phyloP scores from a whole-genome alignment of 2,888 invertebrate genomes.

The Orthonychiurus folsomi region DNA sequence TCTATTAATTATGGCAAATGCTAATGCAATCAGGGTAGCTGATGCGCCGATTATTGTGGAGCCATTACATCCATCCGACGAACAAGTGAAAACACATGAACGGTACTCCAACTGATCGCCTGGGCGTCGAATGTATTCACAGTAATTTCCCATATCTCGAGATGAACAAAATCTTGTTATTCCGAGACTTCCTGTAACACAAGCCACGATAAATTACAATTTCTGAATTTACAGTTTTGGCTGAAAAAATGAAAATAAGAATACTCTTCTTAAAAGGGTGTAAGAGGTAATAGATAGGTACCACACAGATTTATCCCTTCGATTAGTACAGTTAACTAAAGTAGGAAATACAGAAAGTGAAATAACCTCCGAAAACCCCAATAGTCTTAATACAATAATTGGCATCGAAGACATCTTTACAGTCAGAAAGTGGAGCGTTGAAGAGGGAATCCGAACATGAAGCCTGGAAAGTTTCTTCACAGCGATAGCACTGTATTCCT shows the following conservation, averaged over 20 bases:
- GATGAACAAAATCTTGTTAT: conserved; percentile 81
- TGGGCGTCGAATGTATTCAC: conserved; percentile 73
- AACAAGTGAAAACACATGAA: conserved; percentile 79
- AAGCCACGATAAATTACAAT: no score
- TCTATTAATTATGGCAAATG: background rate
- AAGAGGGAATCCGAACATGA: conserved; percentile 39
- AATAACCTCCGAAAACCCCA: conserved; percentile 63
- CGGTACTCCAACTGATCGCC: conserved; percentile 78
- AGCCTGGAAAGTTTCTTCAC: conserved; percentile 41
- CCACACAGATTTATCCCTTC: no score
- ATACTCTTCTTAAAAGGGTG: no score
- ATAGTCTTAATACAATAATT: conserved; percentile 77
- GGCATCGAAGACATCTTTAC: conserved; percentile 67
- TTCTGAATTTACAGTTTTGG: no score
- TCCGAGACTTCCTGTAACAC: conserved; percentile 81
- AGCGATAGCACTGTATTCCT: conserved; percentile 57
- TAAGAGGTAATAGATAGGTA: no score
- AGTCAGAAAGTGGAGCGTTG: conserved; percentile 54
- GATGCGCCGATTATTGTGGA: background rate
- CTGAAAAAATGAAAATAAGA: no score
- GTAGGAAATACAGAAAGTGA: no score
- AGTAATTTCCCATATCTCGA: conserved; percentile 76
- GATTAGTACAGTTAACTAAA: no score
- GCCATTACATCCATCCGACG: conserved; percentile 40
- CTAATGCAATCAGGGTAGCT: background rate